Evolutionary conservation across 1,140 invertebrate genomes (phyloP).

Genomic region (Cydia strobilella): DNA sequence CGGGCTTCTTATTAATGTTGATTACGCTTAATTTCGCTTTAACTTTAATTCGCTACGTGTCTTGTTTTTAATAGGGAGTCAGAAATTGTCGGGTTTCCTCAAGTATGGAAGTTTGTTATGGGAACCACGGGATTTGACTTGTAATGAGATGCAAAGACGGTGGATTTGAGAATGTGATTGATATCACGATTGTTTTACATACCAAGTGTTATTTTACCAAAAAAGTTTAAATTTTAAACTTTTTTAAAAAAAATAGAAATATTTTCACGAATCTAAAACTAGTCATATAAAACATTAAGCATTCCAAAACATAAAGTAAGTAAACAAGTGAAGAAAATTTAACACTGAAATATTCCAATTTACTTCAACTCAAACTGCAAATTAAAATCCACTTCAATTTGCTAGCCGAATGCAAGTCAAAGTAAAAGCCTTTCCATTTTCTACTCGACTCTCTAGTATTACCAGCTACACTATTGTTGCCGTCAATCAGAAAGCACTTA

Average conservation of each 20-base stretch:
- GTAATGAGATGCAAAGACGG: background rate
- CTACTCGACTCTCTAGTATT: background rate
- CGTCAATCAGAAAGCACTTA: conserved; percentile 1
- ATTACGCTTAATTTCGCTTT: conserved; percentile 30
- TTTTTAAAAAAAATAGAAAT: no score
- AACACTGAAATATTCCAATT: background rate
- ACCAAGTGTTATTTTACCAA: no score
- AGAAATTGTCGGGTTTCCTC: conserved; percentile 15
- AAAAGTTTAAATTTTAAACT: no score
- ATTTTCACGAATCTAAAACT: no score
- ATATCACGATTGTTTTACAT: background rate
- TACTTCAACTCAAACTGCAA: background rate
- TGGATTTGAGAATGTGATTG: background rate
- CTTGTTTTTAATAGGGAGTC: conserved; percentile 30
- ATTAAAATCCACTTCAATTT: conserved; percentile 5
- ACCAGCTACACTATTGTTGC: background rate
- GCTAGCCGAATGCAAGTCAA: background rate
- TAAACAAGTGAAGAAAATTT: background rate
- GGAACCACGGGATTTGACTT: background rate
- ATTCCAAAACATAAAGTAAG: no score
- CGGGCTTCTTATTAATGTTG: conserved; percentile 18
- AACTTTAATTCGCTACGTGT: conserved; percentile 28
- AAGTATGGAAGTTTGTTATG: conserved; percentile 17
- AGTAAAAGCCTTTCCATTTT: background rate
- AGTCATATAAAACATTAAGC: no score